Percentiles rank a stretch among this genome's conserved stretches.
Evolutionary conservation across 2,113 vertebrate genomes (phyloP).

Genomic region (Ursus arctos): DNA sequence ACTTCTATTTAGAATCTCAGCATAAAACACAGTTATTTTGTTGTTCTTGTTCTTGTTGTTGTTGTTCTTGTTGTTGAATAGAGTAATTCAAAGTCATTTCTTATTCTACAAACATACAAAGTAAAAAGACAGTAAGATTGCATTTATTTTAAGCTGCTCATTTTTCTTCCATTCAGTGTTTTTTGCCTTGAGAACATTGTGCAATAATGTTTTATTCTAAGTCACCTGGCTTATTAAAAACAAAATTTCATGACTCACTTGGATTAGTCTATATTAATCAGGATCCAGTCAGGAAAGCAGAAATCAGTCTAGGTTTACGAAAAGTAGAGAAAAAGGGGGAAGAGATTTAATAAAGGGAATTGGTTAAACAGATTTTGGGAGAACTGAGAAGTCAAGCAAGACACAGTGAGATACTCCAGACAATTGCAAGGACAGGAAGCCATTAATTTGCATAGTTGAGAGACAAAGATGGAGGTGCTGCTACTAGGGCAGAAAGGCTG

Average conservation of each 20-base stretch:
- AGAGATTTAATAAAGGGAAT: not conserved
- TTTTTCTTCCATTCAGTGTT: conserved; percentile 46
- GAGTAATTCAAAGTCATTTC: conserved; percentile 66
- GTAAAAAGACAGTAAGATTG: not conserved
- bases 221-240: conserved; percentile 26
- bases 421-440: not conserved
- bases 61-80: conserved; percentile 59
- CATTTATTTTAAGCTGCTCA: conserved; percentile 63
- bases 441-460: not conserved
- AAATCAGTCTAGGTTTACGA: not conserved
- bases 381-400: not conserved
- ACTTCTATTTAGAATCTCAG: conserved; percentile 64
- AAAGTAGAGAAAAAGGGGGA: not conserved
- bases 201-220: conserved; percentile 47
- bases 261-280: not conserved
- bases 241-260: not conserved
- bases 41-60: conserved; percentile 64
- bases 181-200: conserved; percentile 48
- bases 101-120: conserved; percentile 49
- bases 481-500: not conserved
- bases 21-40: conserved; percentile 36
- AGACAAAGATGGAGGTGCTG: not conserved
- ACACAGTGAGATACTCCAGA: not conserved
- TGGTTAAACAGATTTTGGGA: not conserved
- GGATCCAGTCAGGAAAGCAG: not conserved